These are phyloP conservation scores for Gymnarchus niloticus DNA, from an alignment of 2,113 vertebrate species.

Conservation along the genomic window DNA sequence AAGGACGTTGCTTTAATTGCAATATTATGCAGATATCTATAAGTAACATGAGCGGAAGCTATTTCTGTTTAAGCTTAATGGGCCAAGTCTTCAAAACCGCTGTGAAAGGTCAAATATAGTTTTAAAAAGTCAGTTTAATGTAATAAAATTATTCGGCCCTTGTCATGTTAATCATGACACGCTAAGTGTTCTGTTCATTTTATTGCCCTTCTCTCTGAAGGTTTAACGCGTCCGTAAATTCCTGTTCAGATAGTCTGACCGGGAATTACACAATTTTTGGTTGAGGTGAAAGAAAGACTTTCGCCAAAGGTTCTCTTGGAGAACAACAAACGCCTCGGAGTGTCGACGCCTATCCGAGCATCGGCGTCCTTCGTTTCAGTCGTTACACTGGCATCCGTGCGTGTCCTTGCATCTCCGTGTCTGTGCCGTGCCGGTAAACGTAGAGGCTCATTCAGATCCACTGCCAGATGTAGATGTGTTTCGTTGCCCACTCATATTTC, in stretches of 20 bases:
- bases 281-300: background rate
- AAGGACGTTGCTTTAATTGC: too few relatives aligned
- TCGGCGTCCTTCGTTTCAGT: background rate
- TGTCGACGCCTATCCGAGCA: background rate
- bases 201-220: background rate
- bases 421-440: conserved; percentile 5
- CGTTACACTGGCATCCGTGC: background rate
- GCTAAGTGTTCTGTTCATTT: background rate
- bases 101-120: background rate
- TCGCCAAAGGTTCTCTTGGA: background rate
- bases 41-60: background rate
- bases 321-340: background rate
- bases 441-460: background rate
- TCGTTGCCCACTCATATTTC: background rate
- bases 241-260: background rate
- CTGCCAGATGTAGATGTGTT: background rate
- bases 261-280: background rate
- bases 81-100: background rate
- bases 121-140: background rate
- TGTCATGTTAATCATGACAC: background rate
- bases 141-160: background rate
- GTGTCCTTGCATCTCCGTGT: background rate
- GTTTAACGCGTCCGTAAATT: background rate
- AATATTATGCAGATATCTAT: too few relatives aligned
- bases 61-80: background rate